These are phyloP conservation scores for Polymixis flavicincta DNA, from an alignment of 2,888 invertebrate species.

Conservation along the genomic window DNA sequence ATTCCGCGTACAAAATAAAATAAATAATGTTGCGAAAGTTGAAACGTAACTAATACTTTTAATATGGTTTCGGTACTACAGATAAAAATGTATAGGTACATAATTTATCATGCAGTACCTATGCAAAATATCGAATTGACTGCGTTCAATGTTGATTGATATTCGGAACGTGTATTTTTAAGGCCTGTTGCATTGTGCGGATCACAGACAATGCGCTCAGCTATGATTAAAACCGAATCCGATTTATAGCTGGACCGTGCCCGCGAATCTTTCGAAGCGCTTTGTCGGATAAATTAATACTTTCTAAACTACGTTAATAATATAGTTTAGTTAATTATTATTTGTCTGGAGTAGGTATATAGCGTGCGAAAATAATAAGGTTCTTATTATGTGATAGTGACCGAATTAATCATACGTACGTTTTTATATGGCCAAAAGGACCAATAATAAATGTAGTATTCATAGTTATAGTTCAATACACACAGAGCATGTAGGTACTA, in stretches of 20 bases:
- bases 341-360: constrained; percentile 1
- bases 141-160: constrained; percentile 41
- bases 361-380: background rate
- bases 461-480: constrained; percentile 20
- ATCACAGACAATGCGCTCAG: constrained; percentile 48
- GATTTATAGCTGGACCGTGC: constrained; percentile 57
- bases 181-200: constrained; percentile 53
- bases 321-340: constrained; percentile 11
- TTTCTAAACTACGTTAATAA: constrained; percentile 7
- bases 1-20: constrained; percentile 11
- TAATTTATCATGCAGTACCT: background rate
- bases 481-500: background rate
- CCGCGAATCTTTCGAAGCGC: constrained; percentile 38
- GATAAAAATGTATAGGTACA: no score
- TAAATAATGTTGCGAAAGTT: background rate
- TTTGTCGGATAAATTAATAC: constrained; percentile 30
- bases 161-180: constrained; percentile 48
- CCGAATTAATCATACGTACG: background rate
- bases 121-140: constrained; percentile 33
- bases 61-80: constrained; percentile 1
- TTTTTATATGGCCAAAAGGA: background rate
- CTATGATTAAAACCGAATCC: constrained; percentile 60
- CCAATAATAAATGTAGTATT: background rate
- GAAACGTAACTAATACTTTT: constrained; percentile 13
- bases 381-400: background rate